phyloP scores from a whole-genome alignment of 2,888 invertebrate species.

The Cecidostiba fungosa region DNA sequence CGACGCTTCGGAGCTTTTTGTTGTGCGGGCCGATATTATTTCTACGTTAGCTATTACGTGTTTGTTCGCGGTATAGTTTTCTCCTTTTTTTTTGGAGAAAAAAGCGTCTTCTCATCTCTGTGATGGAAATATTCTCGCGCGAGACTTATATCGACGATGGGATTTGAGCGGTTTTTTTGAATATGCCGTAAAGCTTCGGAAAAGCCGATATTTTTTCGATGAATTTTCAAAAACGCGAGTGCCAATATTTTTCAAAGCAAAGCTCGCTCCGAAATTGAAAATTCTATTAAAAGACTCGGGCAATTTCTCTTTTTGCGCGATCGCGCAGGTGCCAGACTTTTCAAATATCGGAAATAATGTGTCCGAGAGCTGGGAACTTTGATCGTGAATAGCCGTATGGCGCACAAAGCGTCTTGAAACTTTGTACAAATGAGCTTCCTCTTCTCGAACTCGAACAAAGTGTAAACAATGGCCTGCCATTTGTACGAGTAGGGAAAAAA shows the following conservation, averaged over 20 bases:
- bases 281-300: background rate
- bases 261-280: background rate
- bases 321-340: background rate
- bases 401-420: background rate
- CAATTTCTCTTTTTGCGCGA: background rate
- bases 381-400: background rate
- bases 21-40: background rate
- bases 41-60: background rate
- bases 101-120: too few species aligned
- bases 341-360: background rate
- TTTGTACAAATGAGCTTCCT: constrained; percentile 14
- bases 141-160: constrained; percentile 3
- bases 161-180: background rate
- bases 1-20: background rate
- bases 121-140: background rate
- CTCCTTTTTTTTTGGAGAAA: too few species aligned
- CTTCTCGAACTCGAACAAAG: background rate
- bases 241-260: background rate
- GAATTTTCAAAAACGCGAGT: background rate
- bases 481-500: background rate
- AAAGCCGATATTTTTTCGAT: constrained; percentile 6
- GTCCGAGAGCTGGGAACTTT: background rate
- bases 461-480: background rate
- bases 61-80: too few species aligned
- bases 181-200: background rate